These are phyloP conservation scores for Ianthella basta DNA, from an alignment of 37 sponge, comb jelly and placozoan species.

Conservation along the genomic window DNA sequence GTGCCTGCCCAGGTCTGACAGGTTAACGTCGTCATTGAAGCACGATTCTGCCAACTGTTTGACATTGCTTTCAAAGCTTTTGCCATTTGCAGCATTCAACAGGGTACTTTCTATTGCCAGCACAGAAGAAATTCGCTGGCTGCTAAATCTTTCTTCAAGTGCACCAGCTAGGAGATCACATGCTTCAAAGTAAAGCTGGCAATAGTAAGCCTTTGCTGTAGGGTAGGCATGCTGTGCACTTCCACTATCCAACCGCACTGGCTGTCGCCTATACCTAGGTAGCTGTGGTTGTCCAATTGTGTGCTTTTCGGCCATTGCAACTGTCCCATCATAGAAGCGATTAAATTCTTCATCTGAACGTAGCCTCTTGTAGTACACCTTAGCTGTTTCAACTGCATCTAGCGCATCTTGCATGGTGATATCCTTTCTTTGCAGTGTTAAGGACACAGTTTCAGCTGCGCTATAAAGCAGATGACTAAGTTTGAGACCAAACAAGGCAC, in stretches of 20 bases:
- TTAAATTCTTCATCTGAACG: constrained; percentile 46
- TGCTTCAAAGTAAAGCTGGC: constrained; percentile 56
- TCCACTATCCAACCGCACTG: constrained; percentile 44
- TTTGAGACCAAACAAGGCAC: constrained; percentile 46
- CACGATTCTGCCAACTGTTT: constrained; percentile 34
- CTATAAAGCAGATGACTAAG: constrained; percentile 43
- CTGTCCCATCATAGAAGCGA: constrained; percentile 37
- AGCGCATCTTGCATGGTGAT: constrained; percentile 54
- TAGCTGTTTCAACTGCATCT: constrained; percentile 50
- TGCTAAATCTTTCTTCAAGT: constrained; percentile 48
- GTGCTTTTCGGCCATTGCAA: constrained; percentile 23
- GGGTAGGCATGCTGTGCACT: constrained; percentile 35
- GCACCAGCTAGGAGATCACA: constrained; percentile 51
- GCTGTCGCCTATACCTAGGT: constrained; percentile 57
- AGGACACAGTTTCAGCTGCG: constrained; percentile 46
- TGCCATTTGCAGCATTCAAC: constrained; percentile 45
- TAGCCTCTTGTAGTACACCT: constrained; percentile 33
- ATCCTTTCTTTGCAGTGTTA: constrained; percentile 27
- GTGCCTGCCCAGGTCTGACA: constrained; percentile 38
- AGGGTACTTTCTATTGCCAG: constrained; percentile 40
- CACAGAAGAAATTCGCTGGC: constrained; percentile 30
- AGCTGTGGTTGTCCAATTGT: constrained; percentile 45
- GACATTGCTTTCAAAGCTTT: constrained; percentile 22
- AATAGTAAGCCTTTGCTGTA: constrained; percentile 38
- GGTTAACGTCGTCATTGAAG: constrained; percentile 61